Percentiles rank a stretch among this genome's conserved stretches.
Evolutionary conservation across 2,113 vertebrate genomes (phyloP).

Genomic region (Atherinomorus stipes): DNA sequence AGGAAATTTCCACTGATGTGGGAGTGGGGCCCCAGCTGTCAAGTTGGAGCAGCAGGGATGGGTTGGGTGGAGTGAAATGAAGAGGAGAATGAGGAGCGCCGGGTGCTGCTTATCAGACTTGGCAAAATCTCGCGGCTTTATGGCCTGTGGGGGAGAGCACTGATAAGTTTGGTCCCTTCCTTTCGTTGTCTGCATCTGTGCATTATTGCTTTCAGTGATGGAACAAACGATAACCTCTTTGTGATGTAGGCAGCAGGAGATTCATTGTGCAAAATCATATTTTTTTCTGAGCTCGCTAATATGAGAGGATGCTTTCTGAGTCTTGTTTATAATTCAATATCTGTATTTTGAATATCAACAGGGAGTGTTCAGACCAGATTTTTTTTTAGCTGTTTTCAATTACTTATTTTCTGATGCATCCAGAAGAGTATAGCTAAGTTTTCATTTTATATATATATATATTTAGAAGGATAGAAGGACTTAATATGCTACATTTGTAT

Average conservation of each 20-base stretch:
- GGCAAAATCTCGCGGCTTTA: constrained; percentile 57
- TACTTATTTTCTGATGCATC: too few relatives aligned
- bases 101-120: constrained; percentile 71
- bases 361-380: too few relatives aligned
- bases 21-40: constrained; percentile 70
- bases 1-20: constrained; percentile 76
- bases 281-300: constrained; percentile 37
- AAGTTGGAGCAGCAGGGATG: constrained; percentile 41
- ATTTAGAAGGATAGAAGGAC: not conserved
- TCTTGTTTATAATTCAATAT: constrained; percentile 35
- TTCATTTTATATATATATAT: not conserved
- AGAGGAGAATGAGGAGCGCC: constrained; percentile 22
- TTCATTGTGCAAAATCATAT: constrained; percentile 28
- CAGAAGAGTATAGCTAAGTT: too few relatives aligned
- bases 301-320: constrained; percentile 43
- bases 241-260: constrained; percentile 43
- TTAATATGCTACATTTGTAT: too few relatives aligned
- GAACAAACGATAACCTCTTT: constrained; percentile 36
- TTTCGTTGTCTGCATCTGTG: constrained; percentile 39
- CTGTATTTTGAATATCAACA: constrained; percentile 4
- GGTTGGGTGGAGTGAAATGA: constrained; percentile 41
- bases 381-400: too few relatives aligned
- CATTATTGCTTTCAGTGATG: constrained; percentile 63
- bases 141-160: constrained; percentile 45
- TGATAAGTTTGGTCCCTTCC: constrained; percentile 59